phyloP scores from a whole-genome alignment of 2,797 vertebrate genomes.

The Knipowitschia caucasica region DNA sequence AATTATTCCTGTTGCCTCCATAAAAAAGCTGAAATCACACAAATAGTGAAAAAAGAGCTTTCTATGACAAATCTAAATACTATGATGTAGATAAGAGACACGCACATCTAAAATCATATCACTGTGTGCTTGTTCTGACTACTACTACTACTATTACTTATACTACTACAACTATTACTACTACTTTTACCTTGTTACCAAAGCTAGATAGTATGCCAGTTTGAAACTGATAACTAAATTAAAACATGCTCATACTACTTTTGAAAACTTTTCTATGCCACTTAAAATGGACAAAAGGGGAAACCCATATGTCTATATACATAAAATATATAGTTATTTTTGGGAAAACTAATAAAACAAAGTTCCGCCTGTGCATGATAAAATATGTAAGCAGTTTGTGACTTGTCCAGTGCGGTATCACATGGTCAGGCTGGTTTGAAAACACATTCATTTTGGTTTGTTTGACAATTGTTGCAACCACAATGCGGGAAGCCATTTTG shows the following conservation, averaged over 20 bases:
- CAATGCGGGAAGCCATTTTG: conserved; percentile 26
- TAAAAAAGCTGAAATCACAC: not conserved
- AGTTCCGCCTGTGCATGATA: conserved; percentile 1
- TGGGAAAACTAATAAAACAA: conserved; percentile 26
- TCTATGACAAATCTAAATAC: not conserved
- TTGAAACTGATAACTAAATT: too few relatives aligned
- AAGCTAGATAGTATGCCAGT: too few relatives aligned
- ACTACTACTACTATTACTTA: too few relatives aligned
- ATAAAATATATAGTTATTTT: too few relatives aligned
- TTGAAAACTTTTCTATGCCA: not conserved
- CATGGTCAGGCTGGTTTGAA: conserved; percentile 31
- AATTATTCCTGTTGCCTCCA: conserved; percentile 31
- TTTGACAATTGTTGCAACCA: conserved; percentile 34
- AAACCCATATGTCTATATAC: not conserved
- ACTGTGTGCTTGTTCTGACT: too few relatives aligned
- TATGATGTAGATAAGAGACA: too few relatives aligned
- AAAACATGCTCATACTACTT: too few relatives aligned
- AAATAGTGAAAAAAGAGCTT: not conserved
- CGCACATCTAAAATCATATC: too few relatives aligned
- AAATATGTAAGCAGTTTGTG: conserved; percentile 24
- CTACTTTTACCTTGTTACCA: too few relatives aligned
- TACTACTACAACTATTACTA: too few relatives aligned
- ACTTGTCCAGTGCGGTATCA: conserved; percentile 19
- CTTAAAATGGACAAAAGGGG: not conserved
- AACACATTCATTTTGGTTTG: conserved; percentile 36